phyloP scores from a whole-genome alignment of 2,888 invertebrate species.

The Chrysolina americana region DNA sequence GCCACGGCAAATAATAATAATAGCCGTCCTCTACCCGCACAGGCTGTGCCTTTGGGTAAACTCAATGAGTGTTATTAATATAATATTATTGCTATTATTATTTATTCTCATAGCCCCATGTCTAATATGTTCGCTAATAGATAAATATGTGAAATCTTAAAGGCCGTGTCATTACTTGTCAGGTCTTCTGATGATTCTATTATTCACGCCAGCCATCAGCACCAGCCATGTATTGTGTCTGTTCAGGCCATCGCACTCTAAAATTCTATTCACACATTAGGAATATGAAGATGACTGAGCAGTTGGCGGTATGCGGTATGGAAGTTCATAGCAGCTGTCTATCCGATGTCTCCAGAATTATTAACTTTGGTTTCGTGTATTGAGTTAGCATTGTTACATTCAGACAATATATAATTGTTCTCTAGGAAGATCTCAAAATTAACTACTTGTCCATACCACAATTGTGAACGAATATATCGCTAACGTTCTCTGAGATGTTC shows the following conservation, averaged over 20 bases:
- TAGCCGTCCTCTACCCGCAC: too few species aligned
- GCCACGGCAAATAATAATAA: too few species aligned
- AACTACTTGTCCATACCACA: not conserved
- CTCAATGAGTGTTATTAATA: too few species aligned
- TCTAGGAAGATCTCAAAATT: not conserved
- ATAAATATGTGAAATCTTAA: too few species aligned
- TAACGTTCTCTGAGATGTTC: not conserved
- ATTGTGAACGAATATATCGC: not conserved
- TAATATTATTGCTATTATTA: too few species aligned
- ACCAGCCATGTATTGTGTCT: constrained; percentile 6
- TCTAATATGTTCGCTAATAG: too few species aligned
- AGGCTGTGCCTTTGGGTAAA: too few species aligned
- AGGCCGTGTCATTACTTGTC: too few species aligned
- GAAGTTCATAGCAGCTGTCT: constrained; percentile 1
- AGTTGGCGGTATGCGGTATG: not conserved
- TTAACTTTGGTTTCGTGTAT: constrained; percentile 4
- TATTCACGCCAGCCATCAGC: not conserved
- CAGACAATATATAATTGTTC: not conserved
- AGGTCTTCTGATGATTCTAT: too few species aligned
- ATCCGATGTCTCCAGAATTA: constrained; percentile 3
- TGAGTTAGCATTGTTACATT: constrained; percentile 7
- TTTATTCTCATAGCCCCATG: too few species aligned
- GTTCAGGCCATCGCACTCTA: not conserved
- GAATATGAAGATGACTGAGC: constrained; percentile 1
- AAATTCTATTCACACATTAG: not conserved